Evolutionary conservation across 2,888 invertebrate species (phyloP), one percentile per base, ranked within the genome.

Genomic region (Andrena bucephala): DNA sequence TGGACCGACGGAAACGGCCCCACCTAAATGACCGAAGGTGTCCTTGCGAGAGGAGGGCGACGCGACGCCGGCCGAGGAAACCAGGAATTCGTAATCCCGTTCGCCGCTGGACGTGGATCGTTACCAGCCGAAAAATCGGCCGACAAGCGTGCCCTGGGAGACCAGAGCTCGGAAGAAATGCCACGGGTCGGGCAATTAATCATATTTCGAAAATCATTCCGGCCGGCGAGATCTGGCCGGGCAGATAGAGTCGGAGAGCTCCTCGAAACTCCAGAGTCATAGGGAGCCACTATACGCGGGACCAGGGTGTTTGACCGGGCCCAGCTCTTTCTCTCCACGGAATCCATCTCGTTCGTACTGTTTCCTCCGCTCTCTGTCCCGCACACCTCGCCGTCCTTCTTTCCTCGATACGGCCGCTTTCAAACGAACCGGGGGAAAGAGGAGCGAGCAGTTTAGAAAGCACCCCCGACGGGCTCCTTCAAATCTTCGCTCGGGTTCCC

Each of bases 141-240:
- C 67, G 70, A 60, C 69, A 59, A 65, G 67, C 81, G 63, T 62
- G 78, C 68, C 77, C 78, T 83, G 73, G 85, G 81, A 79, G 86
- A 72, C 86, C 76, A 68, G 83, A 73, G 77, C 85, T 83, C 85
- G 86, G 85, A 83, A 90, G 90, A 90, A 91, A 91, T 89, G 90
- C 90, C 91, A 91, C 87, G 89, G 87, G 29, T 84, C 87, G 87
- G 89, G 92, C 93, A 94, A 94, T 94, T 94, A 94, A 94, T 93
- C 94, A 94, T 94, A 94, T 94, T 94, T 94, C 92, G 92, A 94
- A 93, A 94, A 94, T 94, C 94, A 94, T 93, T 93, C 92, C 91
- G 89, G 85, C 85, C 90, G 89, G 89, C 87, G 91, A 94, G 94
- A 94, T 94, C 93, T 91, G 91, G 89, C 88, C 90, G 89, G 83